These are phyloP conservation scores for Cryptocheilus praepositus DNA, from an alignment of 2,888 invertebrate genomes.

Conservation along the genomic window DNA sequence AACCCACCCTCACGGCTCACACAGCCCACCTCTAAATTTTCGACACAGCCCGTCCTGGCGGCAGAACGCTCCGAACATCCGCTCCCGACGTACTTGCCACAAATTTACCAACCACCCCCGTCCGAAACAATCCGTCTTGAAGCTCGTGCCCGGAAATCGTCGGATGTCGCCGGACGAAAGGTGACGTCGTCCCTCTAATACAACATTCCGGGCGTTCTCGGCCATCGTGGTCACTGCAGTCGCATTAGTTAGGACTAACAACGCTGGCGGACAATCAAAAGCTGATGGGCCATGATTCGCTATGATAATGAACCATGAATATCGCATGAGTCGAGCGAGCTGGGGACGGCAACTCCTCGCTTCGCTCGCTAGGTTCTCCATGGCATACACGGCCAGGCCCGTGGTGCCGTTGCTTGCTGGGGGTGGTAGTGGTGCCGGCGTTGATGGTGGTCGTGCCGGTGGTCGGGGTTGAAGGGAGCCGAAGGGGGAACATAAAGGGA, in stretches of 20 bases:
- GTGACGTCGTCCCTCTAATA: constrained; percentile 52
- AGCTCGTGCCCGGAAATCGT: background rate
- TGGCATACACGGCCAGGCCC: constrained; percentile 35
- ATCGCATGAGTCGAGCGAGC: constrained; percentile 71
- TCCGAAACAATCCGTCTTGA: too few relatives aligned
- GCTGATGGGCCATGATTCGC: constrained; percentile 75
- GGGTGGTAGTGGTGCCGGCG: constrained; percentile 11
- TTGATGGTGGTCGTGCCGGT: constrained; percentile 35
- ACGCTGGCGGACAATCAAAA: constrained; percentile 74
- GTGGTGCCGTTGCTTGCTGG: constrained; percentile 3
- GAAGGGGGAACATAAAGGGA: constrained; percentile 53
- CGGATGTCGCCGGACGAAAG: constrained; percentile 22
- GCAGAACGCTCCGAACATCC: too few relatives aligned
- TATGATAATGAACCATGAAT: constrained; percentile 75
- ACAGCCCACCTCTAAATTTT: too few relatives aligned
- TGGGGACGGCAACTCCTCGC: constrained; percentile 72
- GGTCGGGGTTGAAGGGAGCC: constrained; percentile 53
- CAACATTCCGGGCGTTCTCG: constrained; percentile 51
- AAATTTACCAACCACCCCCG: too few relatives aligned
- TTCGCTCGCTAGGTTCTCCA: constrained; percentile 62
- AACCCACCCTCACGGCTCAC: too few relatives aligned
- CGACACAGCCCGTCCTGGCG: too few relatives aligned
- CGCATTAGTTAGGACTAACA: constrained; percentile 74
- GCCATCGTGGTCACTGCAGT: constrained; percentile 69
- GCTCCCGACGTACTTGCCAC: too few relatives aligned